Base-by-base conservation (phyloP, 2,797 vertebrate species). In the Garrulus glandarius region DNA sequence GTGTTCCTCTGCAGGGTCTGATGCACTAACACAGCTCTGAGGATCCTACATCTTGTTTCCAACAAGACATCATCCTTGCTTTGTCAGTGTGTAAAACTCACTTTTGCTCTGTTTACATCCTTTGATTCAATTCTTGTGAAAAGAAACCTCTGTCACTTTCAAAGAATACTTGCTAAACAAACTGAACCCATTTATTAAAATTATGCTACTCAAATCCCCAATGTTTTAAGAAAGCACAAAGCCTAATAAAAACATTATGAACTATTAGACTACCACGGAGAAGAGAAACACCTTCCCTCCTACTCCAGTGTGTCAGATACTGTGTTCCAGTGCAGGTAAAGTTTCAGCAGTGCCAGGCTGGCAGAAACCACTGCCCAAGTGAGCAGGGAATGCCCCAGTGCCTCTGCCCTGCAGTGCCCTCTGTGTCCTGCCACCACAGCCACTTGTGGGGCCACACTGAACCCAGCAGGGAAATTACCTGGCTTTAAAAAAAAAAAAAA, bases 381-480 rank as follows among this genome's bases (percentile, higher is more conserved):
- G 47, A 72, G 60, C 75, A 81, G 65, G 0, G 52, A 44, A 64
- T 71, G 72, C 46, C 67, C 67, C 24, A 5, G 49, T 2, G 21
- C 57, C 67, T 70, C 53, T 79, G 67, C 74, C 91, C 84, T 85
- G 64, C 87, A 89, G 68, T 94, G 95, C 93, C 89, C 94, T 61
- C 89, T 94, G 67, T 4, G 86, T 92, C 71, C 89, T 83, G 75
- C 64, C 92, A 95, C 37, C 87, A 74, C 52, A 47, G 53, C 32
- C 72, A 14, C 26, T 17, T 32, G 5, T 52, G 57, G 37, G 80
- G 61, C 52, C 87, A 53, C 43, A 3, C 53, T 6, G 43, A 84
- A 37, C 15, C 1, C 7, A 34, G 65, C 23, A 72, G 11, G 16
- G 36, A 70, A 61, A 52, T 6, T 7, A 64, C 6, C 4, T 0